Base-by-base conservation (phyloP, 2,797 vertebrate species). In the Mycteria americana region DNA sequence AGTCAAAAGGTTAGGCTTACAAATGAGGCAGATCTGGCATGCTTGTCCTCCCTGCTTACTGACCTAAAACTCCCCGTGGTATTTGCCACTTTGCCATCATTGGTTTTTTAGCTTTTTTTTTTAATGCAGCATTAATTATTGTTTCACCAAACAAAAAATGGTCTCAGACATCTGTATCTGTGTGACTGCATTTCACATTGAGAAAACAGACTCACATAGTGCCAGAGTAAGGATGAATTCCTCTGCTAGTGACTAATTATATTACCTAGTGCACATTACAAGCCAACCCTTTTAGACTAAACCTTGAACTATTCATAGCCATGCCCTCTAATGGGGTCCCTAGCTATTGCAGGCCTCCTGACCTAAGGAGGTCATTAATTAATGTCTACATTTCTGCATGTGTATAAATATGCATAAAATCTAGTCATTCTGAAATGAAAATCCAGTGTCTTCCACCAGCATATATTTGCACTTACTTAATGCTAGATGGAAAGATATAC, bases 251-350 rank as follows among this genome's bases (percentile, higher is more conserved):
- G 65, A 92, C 80, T 89, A 70, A 90, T 91, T 85, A 13, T 59
- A 78, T 77, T 70, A 89, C 50, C 59, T 89, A 60, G 30, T n/a
- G 54, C 30, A 33, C 17, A 59, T 65, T 73, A 59, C 69, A 81
- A 81, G 8, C 64, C 62, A 78, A 27, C 22, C 14, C n/a, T 59
- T 37, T 78, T 69, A 84, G 46, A 33, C 33, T 74, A 92, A 93
- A 82, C 53, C 41, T 93, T 92, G 57, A 86, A 87, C 76, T 91
- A 76, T 90, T 95, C 74, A 70, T 73, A 64, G 65, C 81, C 50
- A 81, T 81, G 68, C 21, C 63, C 69, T 90, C 9, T 67, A 89
- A 85, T 39, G 43, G 59, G 39, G 67, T 90, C 28, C 23, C 54
- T 56, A 84, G 68, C 65, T 95, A 60, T 77, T 89, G 80, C 46